These are phyloP conservation scores for Microdon myrmicae DNA, from an alignment of 2,888 invertebrate genomes.

Conservation along the genomic window DNA sequence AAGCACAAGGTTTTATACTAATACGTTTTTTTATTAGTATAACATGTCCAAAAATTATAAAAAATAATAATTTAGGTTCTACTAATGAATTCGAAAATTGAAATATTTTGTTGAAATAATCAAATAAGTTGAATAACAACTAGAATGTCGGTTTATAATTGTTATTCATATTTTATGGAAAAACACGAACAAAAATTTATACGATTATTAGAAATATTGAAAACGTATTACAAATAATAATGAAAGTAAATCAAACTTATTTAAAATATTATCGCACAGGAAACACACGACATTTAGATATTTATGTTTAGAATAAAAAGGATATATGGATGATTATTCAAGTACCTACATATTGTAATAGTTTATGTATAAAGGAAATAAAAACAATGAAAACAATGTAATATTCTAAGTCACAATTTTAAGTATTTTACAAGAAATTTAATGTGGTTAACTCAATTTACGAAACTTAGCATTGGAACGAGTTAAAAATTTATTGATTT, in stretches of 20 bases:
- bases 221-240: constrained; percentile 13
- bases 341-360: constrained; percentile 43
- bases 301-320: constrained; percentile 23
- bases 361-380: constrained; percentile 22
- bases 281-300: constrained; percentile 54
- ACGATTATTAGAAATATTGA: constrained; percentile 25
- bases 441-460: constrained; percentile 21
- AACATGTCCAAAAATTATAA: no score
- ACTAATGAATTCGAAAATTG: no score
- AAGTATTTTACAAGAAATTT: constrained; percentile 44
- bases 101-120: constrained; percentile 19
- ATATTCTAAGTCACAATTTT: constrained; percentile 41
- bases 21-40: no score
- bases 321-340: constrained; percentile 20
- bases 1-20: no score
- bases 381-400: constrained; percentile 19
- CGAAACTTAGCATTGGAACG: constrained; percentile 38
- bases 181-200: constrained; percentile 18
- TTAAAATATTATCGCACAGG: constrained; percentile 44
- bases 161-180: constrained; percentile 9
- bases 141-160: constrained; percentile 24
- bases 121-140: constrained; percentile 24
- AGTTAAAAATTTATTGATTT: constrained; percentile 29
- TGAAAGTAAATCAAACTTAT: constrained; percentile 22
- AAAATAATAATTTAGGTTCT: no score